Evolutionary conservation across 2,797 vertebrate genomes (phyloP), one percentile per base, ranked within the genome.

Genomic region (Glossophaga mutica): DNA sequence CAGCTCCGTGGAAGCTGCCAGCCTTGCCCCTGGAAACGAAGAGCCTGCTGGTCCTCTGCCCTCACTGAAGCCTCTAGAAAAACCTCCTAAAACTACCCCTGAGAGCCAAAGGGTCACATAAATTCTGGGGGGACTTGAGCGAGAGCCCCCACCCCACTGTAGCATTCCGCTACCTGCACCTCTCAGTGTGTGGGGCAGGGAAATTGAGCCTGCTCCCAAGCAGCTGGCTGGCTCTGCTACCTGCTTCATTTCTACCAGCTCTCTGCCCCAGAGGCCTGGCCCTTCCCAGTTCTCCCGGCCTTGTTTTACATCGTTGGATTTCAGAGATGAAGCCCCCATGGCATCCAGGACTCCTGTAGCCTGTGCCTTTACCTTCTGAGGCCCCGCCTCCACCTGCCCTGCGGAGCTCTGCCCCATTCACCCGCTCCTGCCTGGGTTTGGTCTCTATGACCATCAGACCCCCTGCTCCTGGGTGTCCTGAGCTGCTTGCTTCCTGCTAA

Each of bases 21-120:
- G 74, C 39, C 14, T 48, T 32, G 16, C 18, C 94, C 46, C 50
- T 90, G 42, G 52, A 86, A 73, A 67, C 0, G 0, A 82, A 78
- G 48, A 12, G 16, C 34, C 70, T 62, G 34, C 46, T 44, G 90
- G 73, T 19, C 48, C 74, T 85, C 16, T 42, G 21, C 14, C 8
- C 7, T 68, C 74, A 39, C 29, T 1, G 55, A 94, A 95, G 46
- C 26, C 37, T 94, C 50, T 57, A 86, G 74, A 90, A 90, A 52
- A 62, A 83, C 68, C n/a, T 79, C 68, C 57, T 62, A 90, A 93
- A 89, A 65, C 6, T 4, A 85, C 18, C 91, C 59, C 70, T 50
- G 52, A 37, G 52, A 91, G 29, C 37, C 46, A 88, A 71, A 90
- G 15, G 3, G n/a, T 48, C 57, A 42, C 32, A 59, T 8, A 39